Base-by-base conservation (phyloP, 2,888 invertebrate genomes). In the Limnephilus lunatus region DNA sequence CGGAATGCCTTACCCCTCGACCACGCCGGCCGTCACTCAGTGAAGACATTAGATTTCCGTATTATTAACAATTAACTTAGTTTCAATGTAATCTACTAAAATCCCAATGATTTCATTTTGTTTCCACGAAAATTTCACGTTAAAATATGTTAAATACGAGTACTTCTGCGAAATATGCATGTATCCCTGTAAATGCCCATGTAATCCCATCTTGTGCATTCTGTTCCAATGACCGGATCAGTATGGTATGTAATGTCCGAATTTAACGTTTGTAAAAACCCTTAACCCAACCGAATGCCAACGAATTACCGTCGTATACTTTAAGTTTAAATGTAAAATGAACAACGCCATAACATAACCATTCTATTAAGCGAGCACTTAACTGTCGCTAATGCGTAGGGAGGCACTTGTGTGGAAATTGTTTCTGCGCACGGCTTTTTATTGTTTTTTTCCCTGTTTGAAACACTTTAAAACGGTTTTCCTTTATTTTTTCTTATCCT, bases 261-360 rank as follows among this genome's bases (percentile, higher is more conserved):
- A 85, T 31, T 85, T 90, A 31, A 68, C 85, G 85, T 90, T 90
- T 90, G 90, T 90, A 68, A 82, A 85, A 90, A 90, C 35, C 85
- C 82, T 90, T 44, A 83, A 68, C 88, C 88, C 68, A 32, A 32
- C 68, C 68, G 31, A 68, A 88, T 88, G 68, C 68, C 88, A 68
- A 88, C 88, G 88, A 88, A 88, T 88, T 88, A 88, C 68, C 53
- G 32, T 31, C 32, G 87, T 53, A 88, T 53, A 88, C 88, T 88
- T 88, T 31, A 88, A 88, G 35, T 88, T 88, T 53, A 53, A 68
- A 68, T 88, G 35, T 88, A 88, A 88, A 68, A 88, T 88, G 68
- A 53, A 88, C 53, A 53, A 12, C 30, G 32, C 53, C 35, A 25
- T 32, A 48, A 39, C 44, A 32, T 85, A 85, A 88, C 53, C 88